phyloP scores from a whole-genome alignment of 2,797 vertebrate species.

The Tokudaia tokunoshimensis region DNA sequence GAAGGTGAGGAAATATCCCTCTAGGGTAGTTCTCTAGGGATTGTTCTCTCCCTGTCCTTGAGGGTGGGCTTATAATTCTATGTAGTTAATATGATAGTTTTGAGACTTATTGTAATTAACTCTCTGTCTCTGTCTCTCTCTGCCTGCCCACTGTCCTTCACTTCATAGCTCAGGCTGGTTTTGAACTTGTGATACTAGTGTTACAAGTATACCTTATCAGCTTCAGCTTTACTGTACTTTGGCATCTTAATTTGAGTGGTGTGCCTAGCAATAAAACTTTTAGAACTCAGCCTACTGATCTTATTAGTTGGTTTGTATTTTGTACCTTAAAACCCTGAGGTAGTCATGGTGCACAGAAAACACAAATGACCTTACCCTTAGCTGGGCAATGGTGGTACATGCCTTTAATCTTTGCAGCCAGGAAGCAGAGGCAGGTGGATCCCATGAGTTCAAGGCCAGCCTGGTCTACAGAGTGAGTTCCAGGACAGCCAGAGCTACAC shows the following conservation, averaged over 20 bases:
- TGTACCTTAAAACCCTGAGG: not conserved
- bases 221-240: not conserved
- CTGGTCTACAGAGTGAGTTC: not conserved
- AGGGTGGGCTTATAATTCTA: constrained; percentile 39
- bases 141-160: not conserved
- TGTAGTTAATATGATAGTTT: constrained; percentile 31
- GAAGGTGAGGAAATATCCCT: not conserved
- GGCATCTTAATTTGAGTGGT: not conserved
- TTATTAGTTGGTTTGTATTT: not conserved
- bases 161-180: not conserved
- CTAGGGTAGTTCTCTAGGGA: not conserved
- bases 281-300: not conserved
- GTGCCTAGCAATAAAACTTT: not conserved
- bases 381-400: not conserved
- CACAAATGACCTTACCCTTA: not conserved
- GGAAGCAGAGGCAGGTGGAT: not conserved
- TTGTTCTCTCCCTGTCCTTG: not conserved
- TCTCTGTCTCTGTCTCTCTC: not conserved
- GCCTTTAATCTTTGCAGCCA: not conserved
- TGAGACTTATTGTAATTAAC: not conserved
- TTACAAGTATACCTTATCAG: not conserved
- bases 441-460: not conserved
- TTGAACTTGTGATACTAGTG: not conserved
- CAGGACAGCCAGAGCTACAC: too few species aligned
- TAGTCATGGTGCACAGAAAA: not conserved